These are phyloP conservation scores for Elaphurus davidianus DNA, from an alignment of 2,113 vertebrate genomes.

Conservation along the genomic window DNA sequence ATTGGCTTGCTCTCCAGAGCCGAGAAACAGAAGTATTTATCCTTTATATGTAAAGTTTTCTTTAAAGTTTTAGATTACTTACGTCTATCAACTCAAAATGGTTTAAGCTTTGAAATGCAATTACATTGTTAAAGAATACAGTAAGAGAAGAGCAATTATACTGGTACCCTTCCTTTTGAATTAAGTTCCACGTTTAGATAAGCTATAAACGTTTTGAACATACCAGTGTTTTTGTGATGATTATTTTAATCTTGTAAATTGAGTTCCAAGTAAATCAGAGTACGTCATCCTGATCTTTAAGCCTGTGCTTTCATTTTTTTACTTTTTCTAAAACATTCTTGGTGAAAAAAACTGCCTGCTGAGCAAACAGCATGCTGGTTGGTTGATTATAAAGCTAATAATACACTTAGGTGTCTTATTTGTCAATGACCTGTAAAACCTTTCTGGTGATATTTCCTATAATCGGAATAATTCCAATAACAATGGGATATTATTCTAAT, in stretches of 20 bases:
- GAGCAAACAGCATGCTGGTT: neutral
- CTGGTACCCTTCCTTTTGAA: neutral
- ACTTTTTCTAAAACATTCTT: neutral
- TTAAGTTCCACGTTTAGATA: neutral
- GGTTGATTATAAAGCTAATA: neutral
- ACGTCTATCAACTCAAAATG: neutral
- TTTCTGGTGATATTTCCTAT: neutral
- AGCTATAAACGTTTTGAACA: neutral
- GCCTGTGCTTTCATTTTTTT: neutral
- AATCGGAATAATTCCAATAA: neutral
- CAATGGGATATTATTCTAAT: slow-evolving; percentile 43
- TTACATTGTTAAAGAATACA: neutral
- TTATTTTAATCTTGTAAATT: slow-evolving; percentile 29
- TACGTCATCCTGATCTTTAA: neutral
- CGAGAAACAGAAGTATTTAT: slow-evolving; percentile 46
- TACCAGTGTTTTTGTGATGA: neutral
- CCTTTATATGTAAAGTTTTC: neutral
- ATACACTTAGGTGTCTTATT: neutral
- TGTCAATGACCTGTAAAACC: neutral
- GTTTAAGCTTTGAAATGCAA: neutral
- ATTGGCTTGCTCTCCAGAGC: slow-evolving; percentile 52
- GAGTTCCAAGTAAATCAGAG: neutral
- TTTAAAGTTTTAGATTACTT: slow-evolving; percentile 9
- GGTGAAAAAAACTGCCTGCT: neutral
- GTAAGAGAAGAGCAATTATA: neutral